Evolutionary conservation across 23 tunicate genomes (phyloP), one percentile per base, ranked within the genome.

Genomic region (Clavelina lepadiformis): DNA sequence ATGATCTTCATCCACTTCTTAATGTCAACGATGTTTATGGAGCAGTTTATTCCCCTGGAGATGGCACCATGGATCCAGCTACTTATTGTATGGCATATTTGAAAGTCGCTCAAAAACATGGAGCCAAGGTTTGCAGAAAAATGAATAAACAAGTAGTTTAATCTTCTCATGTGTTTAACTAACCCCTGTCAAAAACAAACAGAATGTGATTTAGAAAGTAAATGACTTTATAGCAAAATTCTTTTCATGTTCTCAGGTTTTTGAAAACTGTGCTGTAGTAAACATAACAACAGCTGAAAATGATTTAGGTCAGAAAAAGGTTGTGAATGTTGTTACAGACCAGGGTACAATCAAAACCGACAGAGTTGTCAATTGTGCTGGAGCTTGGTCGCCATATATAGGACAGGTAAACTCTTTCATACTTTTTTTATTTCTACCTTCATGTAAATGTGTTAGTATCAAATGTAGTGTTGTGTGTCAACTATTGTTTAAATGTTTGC

Each of bases 31-130:
- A 69, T 27, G 32, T 84, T 8, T 34, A 77, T 38, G 84, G 72
- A 33, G 93, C 78, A 24, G 68, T 71, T 6, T 70, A 71, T 31
- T 63, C 93, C 23, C 93, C 93, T 24, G 74, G 66, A 5, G 72
- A 64, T 63, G 93, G 93, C 23, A 69, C 84, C 31, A 69, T 84
- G 1, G 93, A 84, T 46, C 93, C 93, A 21, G 78, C 93, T n/a
- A 84, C 93, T 2, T 63, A 57, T 27, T 84, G 93, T 36, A 84
- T 80, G 71, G 52, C 83, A 0, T 77, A 77, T 63, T 50, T 84
- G 3, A 77, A 77, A 51, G 93, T 74, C 50, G 93, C 69, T 3
- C 33, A 32, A 32, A 77, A 84, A 18, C 53, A 54, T 38, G 84
- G 84, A 22, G 76, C 73, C 54, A 44, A 77, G 76, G 87, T 80